These are phyloP conservation scores for Trichonephila clavata DNA, from an alignment of 1,140 invertebrate species.

Conservation along the genomic window DNA sequence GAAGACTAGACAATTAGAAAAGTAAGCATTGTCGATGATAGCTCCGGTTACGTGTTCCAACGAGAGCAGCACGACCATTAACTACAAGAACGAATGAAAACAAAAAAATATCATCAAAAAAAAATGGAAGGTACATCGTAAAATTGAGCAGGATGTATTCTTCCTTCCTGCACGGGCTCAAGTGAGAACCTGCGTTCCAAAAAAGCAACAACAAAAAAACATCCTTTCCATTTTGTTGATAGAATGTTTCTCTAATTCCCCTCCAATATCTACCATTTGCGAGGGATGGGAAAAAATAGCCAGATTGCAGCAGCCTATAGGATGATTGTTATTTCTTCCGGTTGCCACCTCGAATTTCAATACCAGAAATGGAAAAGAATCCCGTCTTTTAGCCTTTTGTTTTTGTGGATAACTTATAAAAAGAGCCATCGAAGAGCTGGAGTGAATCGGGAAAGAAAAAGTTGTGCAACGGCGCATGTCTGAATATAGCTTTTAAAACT, in stretches of 20 bases:
- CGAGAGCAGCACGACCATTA: background rate
- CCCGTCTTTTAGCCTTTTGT: background rate
- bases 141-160: background rate
- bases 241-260: background rate
- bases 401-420: background rate
- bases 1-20: background rate
- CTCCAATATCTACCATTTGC: slow-evolving; percentile 20
- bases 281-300: background rate
- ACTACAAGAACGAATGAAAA: background rate
- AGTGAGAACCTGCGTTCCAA: background rate
- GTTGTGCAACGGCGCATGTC: background rate
- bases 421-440: background rate
- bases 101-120: too few relatives aligned
- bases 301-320: slow-evolving; percentile 16
- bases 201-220: background rate
- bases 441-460: background rate
- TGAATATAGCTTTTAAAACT: background rate
- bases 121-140: background rate
- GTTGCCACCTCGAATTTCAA: slow-evolving; percentile 36
- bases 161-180: background rate
- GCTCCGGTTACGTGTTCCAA: background rate
- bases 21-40: background rate
- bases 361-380: slow-evolving; percentile 1
- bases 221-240: slow-evolving; percentile 12
- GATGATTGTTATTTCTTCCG: slow-evolving; percentile 29